Evolutionary conservation across 1,140 invertebrate genomes (phyloP), one percentile per base, ranked within the genome.

Genomic region (Nebria ingens): DNA sequence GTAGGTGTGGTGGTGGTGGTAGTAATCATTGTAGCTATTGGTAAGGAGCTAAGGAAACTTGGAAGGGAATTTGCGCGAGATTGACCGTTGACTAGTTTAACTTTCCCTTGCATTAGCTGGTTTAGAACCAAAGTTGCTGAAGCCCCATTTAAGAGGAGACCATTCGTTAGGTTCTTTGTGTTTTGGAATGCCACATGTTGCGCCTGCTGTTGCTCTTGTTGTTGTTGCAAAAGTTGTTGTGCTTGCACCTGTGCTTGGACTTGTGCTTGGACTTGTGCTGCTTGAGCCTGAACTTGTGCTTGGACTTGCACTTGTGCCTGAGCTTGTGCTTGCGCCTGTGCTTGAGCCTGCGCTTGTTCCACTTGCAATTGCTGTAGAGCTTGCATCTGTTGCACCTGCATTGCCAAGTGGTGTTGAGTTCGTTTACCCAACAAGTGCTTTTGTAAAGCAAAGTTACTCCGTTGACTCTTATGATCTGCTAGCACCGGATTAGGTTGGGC

Each of bases 341-440:
- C 64, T 45, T 67, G 63, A 60, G 64, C 62, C 64, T 61, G 21
- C 57, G 62, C n/a, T 61, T 65, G 45, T 71, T 69, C 23, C 68
- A 73, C 68, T 54, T 76, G 72, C 13, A 73, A 70, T 22, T 73
- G 72, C 19, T 78, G 74, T 21, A 74, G 67, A 19, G 79, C 76
- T 53, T 83, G 80, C 55, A 81, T 66, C 20, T 81, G 74, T 40
- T 82, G 76, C 42, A 79, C 65, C 56, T 79, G 77, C 49, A 76
- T 58, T 1, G 73, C 70, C n/a, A 77, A 54, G 60, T 78, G 76
- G 49, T 81, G 79, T 38, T 86, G 83, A 56, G 86, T 69, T 56
- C 86, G 84, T 57, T 84, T 81, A 1, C 84, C 76, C 13, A 65
- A 64, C 53, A 74, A 64, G 58, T 77, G 75, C 54, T 73, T 72